A percentile compares a stretch with the other conserved stretches of the same genome.
These are phyloP conservation scores for Trachelipus rathkii DNA, from an alignment of 1,140 invertebrate genomes.

Conservation along the genomic window DNA sequence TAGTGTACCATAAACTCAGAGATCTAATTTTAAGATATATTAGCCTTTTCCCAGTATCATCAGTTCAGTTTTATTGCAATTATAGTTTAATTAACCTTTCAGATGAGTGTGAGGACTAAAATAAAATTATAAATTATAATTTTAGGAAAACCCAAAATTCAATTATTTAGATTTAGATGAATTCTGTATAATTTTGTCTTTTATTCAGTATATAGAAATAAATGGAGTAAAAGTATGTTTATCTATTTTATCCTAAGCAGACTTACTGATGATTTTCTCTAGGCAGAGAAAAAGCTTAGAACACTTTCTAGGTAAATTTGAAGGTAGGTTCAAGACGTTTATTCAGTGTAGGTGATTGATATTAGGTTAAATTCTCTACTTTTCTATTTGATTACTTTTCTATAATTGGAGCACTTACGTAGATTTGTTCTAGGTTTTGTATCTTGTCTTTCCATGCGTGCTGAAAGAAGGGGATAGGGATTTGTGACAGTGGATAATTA, in stretches of 20 bases:
- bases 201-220: not conserved
- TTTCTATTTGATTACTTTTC: not conserved
- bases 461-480: not conserved
- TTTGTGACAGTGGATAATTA: not conserved
- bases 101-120: not conserved
- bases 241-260: constrained; percentile 2
- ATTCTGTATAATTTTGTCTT: not conserved
- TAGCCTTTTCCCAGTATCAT: not conserved
- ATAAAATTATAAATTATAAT: not conserved
- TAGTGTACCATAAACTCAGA: not conserved
- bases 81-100: not conserved
- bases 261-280: not conserved
- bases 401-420: not conserved
- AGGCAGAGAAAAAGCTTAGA: not conserved
- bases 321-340: not conserved
- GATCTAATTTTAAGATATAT: not conserved
- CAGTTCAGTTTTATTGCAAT: not conserved
- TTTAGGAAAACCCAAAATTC: not conserved
- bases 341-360: not conserved
- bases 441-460: not conserved
- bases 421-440: not conserved
- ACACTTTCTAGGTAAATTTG: not conserved
- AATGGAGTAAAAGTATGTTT: not conserved
- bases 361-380: not conserved
- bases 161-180: not conserved